Base-by-base conservation (phyloP, 2,113 vertebrate genomes). In the Triplophysa rosa region DNA sequence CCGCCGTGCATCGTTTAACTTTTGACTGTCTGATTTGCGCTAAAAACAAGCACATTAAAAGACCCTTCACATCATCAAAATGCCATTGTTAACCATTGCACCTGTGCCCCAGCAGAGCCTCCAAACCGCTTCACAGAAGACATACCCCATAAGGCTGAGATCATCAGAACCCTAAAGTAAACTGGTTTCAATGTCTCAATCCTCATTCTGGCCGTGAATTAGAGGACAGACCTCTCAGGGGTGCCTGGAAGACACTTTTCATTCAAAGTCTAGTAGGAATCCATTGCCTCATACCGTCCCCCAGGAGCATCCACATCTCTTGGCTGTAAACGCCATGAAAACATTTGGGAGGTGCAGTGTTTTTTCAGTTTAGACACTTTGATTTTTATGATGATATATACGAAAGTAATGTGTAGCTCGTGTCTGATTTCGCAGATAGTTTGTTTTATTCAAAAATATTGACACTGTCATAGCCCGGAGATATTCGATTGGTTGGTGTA, bases 71-170 rank as follows among this genome's bases (percentile, higher is more conserved):
- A 21, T 54, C 58, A 56, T 19, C 40, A 71, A 19, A 68, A 59
- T 65, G 69, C 24, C 13, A 58, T 61, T n/a, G 58, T 83, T 79
- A 61, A 71, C 62, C 72, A 80, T n/a, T 45, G 29, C 56, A 49
- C 59, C 69, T 76, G 54, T 45, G 33, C 61, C 69, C 67, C 47
- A 67, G 33, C 17, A 33, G 23, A 49, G 76, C 40, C 66, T 67
- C 13, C 61, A 29, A 69, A 56, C 56, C 37, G 73, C 76, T 59
- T 79, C 58, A 16, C 26, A 54, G 21, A 33, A 26, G 23, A 21
- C 33, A 63, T 21, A 26, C 26, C 58, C 61, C 54, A 58, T 71
- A 47, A 37, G 69, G 19, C 42, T 59, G 37, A 21, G 33, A n/a
- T 47, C 78, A 37, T 59, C 33, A 66, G 23, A 24, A n/a, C 37